Base-by-base conservation (phyloP, 2,113 vertebrate species). In the Typhlomys cinereus region DNA sequence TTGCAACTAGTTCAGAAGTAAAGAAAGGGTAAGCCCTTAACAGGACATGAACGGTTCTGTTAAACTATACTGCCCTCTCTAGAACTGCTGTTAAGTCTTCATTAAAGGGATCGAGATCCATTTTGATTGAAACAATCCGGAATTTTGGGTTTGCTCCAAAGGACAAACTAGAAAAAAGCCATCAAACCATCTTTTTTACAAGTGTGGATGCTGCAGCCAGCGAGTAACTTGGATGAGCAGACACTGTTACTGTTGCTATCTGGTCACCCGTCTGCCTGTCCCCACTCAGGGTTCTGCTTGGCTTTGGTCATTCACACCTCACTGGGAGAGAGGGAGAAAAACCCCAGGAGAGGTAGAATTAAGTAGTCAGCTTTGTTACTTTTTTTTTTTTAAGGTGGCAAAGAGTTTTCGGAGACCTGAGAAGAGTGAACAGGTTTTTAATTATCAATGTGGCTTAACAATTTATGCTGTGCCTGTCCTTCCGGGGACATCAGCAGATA, bases 1-100 rank as follows among this genome's bases (percentile, higher is more conserved):
- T 92, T 95, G 96, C 95, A 97, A 92, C 89, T 96, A 52, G 95
- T 95, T 93, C 85, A 96, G 91, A 95, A 94, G 39, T 76, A 95
- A 88, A 96, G 71, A 92, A 95, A 92, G 59, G 11, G 73, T 95
- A 92, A 96, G 83, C 34, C 78, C 50, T 76, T 94, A 89, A 66
- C 0, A 87, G 83, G 52, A 89, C 96, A 96, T 95, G 93, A 90
- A 94, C 90, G 73, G 83, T 86, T 89, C 81, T 79, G 59, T 96
- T 95, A 94, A 90, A 93, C 90, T 94, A 74, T 88, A 86, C n/a
- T 66, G 34, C 69, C 44, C 82, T 96, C 85, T 96, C 95, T 91
- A 66, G 48, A 82, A 88, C 25, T 74, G 62, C 74, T 94, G 4
- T n/a, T 89, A 92, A 11, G 46, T 93, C 97, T 95, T 94, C 90